These are phyloP conservation scores for Tonatia bakeri DNA, from an alignment of 2,113 vertebrate genomes.

Conservation along the genomic window DNA sequence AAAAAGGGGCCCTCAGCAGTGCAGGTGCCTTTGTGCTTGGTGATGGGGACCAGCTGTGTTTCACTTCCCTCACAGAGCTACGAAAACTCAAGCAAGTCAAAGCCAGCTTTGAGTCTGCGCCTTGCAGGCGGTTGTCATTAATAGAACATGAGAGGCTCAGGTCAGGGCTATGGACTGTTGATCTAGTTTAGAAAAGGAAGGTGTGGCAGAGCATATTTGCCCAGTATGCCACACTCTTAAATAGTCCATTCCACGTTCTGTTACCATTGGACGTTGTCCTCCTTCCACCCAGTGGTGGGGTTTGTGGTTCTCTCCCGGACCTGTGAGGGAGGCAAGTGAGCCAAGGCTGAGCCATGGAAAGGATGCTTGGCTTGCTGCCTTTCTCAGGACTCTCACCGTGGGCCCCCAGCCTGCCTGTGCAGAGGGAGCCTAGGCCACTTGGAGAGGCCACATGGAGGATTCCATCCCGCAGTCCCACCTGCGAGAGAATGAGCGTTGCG, in stretches of 20 bases:
- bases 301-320: background rate
- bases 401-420: background rate
- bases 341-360: background rate
- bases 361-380: background rate
- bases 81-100: background rate
- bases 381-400: background rate
- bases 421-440: background rate
- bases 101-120: background rate
- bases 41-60: background rate
- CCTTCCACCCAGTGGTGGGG: background rate
- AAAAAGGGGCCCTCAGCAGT: background rate
- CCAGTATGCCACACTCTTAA: background rate
- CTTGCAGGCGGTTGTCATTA: constrained; percentile 25
- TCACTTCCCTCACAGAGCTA: background rate
- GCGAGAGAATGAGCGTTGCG: background rate
- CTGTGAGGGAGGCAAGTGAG: background rate
- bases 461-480: background rate
- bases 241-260: background rate
- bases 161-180: background rate
- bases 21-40: background rate
- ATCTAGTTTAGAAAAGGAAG: constrained; percentile 17
- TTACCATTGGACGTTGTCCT: background rate
- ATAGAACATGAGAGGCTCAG: background rate
- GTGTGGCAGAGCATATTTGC: background rate
- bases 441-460: background rate